Evolutionary conservation across 2,113 vertebrate species (phyloP).

Genomic region (Dermatemys mawii): DNA sequence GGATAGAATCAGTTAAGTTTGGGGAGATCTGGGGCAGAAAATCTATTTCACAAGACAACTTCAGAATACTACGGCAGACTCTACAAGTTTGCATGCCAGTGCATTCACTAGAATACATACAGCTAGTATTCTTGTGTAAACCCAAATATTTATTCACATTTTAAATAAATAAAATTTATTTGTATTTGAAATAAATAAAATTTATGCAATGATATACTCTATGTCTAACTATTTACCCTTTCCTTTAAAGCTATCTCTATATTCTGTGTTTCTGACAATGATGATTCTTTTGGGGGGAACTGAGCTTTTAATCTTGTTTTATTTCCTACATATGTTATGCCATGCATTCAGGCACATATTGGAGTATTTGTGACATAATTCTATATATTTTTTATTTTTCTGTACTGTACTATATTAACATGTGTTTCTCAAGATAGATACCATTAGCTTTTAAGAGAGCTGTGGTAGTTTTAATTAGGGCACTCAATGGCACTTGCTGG

Average conservation of each 20-base stretch:
- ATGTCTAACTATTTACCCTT: neutral
- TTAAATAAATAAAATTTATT: neutral
- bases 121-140: neutral
- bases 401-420: conserved; percentile 42
- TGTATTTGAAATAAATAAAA: neutral
- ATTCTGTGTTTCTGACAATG: neutral
- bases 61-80: neutral
- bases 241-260: neutral
- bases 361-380: neutral
- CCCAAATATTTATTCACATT: neutral
- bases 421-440: conserved; percentile 38
- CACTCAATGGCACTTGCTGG: conserved; percentile 43
- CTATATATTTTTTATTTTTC: conserved; percentile 26
- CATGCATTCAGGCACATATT: neutral
- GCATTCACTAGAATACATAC: neutral
- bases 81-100: neutral
- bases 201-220: neutral
- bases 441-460: conserved; percentile 57
- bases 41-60: neutral
- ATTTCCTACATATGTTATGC: conserved; percentile 6
- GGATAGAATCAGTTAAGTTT: neutral
- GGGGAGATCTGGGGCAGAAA: accelerated
- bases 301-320: neutral
- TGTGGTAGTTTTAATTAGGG: conserved; percentile 69
- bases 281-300: neutral